phyloP scores from a whole-genome alignment of 2,888 invertebrate genomes.

The Sussaba pulchella region DNA sequence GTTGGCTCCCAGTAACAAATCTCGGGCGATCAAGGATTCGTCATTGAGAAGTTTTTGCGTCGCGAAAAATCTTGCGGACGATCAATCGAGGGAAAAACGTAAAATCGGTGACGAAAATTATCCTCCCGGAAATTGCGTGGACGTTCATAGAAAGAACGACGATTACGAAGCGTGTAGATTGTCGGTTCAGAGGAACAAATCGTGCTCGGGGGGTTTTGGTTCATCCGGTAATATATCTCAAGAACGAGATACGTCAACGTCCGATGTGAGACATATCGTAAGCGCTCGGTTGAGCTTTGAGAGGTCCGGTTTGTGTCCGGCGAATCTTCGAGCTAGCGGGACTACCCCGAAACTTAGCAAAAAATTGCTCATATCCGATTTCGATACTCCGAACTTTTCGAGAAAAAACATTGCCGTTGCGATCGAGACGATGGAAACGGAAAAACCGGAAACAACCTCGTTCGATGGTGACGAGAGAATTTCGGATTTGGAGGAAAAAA shows the following conservation, averaged over 20 bases:
- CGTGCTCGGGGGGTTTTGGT: conserved; percentile 26
- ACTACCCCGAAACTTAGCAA: conserved; percentile 80
- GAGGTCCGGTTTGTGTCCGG: conserved; percentile 72
- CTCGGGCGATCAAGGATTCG: conserved; percentile 33
- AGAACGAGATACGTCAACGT: conserved; percentile 18
- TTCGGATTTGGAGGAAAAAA: conserved; percentile 46
- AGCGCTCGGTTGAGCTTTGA: conserved; percentile 74
- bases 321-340: conserved; percentile 73
- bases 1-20: conserved; percentile 57
- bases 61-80: conserved; percentile 27
- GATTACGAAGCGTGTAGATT: conserved; percentile 36
- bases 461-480: conserved; percentile 48
- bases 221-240: conserved; percentile 11
- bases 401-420: neutral
- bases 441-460: conserved; percentile 34
- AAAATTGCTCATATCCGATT: conserved; percentile 77
- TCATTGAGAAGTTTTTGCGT: conserved; percentile 31
- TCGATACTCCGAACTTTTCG: conserved; percentile 74
- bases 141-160: conserved; percentile 22
- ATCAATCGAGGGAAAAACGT: conserved; percentile 53
- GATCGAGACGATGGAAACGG: conserved; percentile 36
- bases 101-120: conserved; percentile 72
- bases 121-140: conserved; percentile 65
- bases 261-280: conserved; percentile 29
- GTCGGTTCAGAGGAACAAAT: conserved; percentile 45